Evolutionary conservation across 1,140 invertebrate species (phyloP).

Genomic region (Bombus fervidus): DNA sequence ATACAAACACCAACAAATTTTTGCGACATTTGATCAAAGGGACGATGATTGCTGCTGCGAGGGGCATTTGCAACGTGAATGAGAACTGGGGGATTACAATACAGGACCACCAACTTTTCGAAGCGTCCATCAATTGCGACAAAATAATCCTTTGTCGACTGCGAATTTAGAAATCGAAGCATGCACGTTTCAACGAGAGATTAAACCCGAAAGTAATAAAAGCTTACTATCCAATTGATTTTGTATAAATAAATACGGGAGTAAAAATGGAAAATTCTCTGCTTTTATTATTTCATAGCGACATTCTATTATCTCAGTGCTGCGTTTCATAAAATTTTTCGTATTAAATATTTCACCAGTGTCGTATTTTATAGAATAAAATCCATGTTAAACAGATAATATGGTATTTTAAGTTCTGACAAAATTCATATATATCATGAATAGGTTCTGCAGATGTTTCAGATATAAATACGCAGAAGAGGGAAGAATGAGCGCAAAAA

Average conservation of each 20-base stretch:
- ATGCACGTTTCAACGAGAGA: neutral
- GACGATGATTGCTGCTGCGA: neutral
- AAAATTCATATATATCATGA: neutral
- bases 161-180: neutral
- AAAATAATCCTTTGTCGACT: constrained; percentile 37
- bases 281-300: neutral
- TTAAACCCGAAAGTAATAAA: neutral
- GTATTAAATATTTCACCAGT: neutral
- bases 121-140: constrained; percentile 18
- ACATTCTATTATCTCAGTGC: neutral
- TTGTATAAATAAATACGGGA: neutral
- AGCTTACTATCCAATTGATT: neutral
- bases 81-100: constrained; percentile 39
- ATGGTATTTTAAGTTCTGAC: neutral
- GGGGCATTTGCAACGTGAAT: constrained; percentile 33
- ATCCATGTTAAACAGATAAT: neutral
- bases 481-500: neutral
- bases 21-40: constrained; percentile 44
- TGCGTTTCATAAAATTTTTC: too few species aligned
- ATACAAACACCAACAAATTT: constrained; percentile 27
- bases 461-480: neutral
- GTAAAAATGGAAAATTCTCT: neutral
- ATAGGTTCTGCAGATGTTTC: neutral
- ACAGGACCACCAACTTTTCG: neutral
- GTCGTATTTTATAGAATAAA: neutral